Conservation (phyloP, 2,113 vertebrate species). For the Leuciscus idus region DNA sequence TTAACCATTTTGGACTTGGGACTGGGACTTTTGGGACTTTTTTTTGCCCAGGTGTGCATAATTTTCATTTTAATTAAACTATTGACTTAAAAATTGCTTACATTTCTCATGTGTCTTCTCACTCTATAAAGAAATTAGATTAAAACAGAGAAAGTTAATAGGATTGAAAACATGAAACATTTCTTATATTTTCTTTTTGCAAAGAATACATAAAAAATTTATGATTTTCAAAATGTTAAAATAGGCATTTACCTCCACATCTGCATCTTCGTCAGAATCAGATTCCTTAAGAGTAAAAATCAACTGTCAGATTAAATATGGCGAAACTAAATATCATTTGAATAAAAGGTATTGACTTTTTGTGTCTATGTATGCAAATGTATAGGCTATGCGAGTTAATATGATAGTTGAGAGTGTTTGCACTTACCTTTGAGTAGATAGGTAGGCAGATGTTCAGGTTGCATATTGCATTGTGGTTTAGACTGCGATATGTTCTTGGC, state of each 20-base stretch:
- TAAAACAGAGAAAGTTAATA: constrained; percentile 48
- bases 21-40: too few species aligned
- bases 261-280: constrained; percentile 95
- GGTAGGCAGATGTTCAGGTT: constrained; percentile 96
- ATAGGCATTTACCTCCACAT: constrained; percentile 88
- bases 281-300: constrained; percentile 81
- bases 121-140: constrained; percentile 82
- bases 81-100: constrained; percentile 78
- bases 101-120: constrained; percentile 95
- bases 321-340: not conserved
- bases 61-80: not conserved
- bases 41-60: too few species aligned
- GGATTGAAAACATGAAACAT: not conserved
- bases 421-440: constrained; percentile 74
- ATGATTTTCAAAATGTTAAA: not conserved
- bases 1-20: too few species aligned
- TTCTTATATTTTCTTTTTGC: not conserved
- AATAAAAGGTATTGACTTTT: not conserved
- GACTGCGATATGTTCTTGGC: constrained; percentile 90
- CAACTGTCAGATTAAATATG: not conserved
- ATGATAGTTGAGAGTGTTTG: not conserved
- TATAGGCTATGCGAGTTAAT: not conserved
- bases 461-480: constrained; percentile 96
- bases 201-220: not conserved
- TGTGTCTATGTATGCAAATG: not conserved